Evolutionary conservation across 2,888 invertebrate genomes (phyloP).

Genomic region (Hemaris fuciformis): DNA sequence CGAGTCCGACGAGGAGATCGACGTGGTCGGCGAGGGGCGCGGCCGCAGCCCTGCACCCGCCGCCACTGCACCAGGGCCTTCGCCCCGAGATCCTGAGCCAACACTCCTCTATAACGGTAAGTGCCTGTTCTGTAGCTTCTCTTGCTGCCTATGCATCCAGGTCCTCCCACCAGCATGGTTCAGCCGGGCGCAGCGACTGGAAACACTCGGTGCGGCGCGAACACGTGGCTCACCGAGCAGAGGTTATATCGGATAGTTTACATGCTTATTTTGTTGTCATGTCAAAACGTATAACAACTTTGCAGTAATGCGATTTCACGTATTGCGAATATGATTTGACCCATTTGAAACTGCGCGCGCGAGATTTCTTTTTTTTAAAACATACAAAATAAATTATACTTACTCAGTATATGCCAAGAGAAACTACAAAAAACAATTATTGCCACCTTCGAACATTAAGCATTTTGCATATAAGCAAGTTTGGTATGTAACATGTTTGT

Average conservation of each 20-base stretch:
- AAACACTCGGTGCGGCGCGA: background rate
- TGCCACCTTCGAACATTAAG: too few relatives aligned
- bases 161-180: slow-evolving; percentile 74
- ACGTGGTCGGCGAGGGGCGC: slow-evolving; percentile 91
- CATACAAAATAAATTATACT: background rate
- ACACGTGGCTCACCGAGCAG: background rate
- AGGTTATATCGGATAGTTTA: background rate
- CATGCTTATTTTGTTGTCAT: background rate
- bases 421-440: too few relatives aligned
- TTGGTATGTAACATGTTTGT: background rate
- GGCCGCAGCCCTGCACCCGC: slow-evolving; percentile 78
- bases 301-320: slow-evolving; percentile 50
- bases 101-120: slow-evolving; percentile 90
- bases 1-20: slow-evolving; percentile 89
- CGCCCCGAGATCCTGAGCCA: slow-evolving; percentile 85
- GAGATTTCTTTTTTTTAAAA: slow-evolving; percentile 34
- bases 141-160: slow-evolving; percentile 75
- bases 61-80: slow-evolving; percentile 85
- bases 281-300: slow-evolving; percentile 25
- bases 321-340: slow-evolving; percentile 55
- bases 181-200: background rate
- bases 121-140: slow-evolving; percentile 32
- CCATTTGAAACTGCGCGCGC: slow-evolving; percentile 50
- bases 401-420: too few relatives aligned
- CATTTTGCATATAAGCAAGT: background rate